Evolutionary conservation across 2,888 invertebrate species (phyloP).

Genomic region (Prostheceraeus crozeri): DNA sequence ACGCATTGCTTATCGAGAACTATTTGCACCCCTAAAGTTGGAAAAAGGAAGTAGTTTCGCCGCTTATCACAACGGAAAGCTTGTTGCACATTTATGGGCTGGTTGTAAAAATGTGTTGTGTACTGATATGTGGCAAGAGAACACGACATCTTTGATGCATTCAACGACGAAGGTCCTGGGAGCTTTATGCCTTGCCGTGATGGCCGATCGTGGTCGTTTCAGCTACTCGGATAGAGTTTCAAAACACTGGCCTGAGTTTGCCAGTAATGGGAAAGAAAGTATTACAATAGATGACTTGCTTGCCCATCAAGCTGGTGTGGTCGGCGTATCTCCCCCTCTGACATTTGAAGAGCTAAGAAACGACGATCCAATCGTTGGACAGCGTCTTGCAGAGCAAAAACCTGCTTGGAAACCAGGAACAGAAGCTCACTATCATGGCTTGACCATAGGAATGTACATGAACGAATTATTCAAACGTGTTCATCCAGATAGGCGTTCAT

Average conservation of each 20-base stretch:
- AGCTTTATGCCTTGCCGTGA: conserved; percentile 46
- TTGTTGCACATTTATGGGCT: conserved; percentile 1
- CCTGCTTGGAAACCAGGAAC: conserved; percentile 48
- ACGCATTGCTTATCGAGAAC: background rate
- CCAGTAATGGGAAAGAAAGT: conserved; percentile 55
- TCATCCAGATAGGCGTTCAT: conserved; percentile 44
- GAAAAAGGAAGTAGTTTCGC: background rate
- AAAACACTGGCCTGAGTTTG: conserved; percentile 58
- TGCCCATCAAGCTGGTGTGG: conserved; percentile 55
- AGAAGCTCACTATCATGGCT: conserved; percentile 46
- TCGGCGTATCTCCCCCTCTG: conserved; percentile 48
- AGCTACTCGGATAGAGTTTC: conserved; percentile 52
- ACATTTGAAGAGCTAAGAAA: conserved; percentile 45
- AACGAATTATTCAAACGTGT: conserved; percentile 47
- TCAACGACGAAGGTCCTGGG: no score
- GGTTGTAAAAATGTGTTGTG: background rate
- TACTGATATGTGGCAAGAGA: background rate
- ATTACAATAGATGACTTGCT: conserved; percentile 55
- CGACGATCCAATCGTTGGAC: conserved; percentile 48
- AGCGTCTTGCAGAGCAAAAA: conserved; percentile 48
- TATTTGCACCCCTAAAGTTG: background rate
- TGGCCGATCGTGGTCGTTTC: conserved; percentile 55
- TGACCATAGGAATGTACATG: conserved; percentile 47
- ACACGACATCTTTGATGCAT: no score
- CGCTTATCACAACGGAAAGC: background rate